A percentile compares a stretch with the other conserved stretches of the same genome.
Conservation (phyloP, 2,797 vertebrate genomes). For the Lophotriccus pileatus region DNA sequence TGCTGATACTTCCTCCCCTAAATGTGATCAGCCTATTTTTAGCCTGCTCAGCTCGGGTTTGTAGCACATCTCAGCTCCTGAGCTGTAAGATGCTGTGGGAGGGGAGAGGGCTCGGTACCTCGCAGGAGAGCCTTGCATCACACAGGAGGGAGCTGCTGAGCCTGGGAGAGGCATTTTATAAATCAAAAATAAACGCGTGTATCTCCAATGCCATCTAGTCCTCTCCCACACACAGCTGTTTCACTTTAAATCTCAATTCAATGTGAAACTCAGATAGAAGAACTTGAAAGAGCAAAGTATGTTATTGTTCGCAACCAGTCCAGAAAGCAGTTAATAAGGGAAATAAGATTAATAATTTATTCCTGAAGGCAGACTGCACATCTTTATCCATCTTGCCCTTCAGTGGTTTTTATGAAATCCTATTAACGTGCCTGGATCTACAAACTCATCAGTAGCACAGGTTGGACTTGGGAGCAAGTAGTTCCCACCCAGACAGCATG, state of each 20-base stretch:
- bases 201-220: slow-evolving; percentile 55
- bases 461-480: not conserved
- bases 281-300: slow-evolving; percentile 60
- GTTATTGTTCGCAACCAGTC: slow-evolving; percentile 30
- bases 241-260: slow-evolving; percentile 58
- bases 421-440: not conserved
- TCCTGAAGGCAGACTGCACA: slow-evolving; percentile 51
- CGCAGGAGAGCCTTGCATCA: slow-evolving; percentile 34
- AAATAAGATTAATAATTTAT: slow-evolving; percentile 60
- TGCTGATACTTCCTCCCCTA: not conserved
- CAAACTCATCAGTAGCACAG: not conserved
- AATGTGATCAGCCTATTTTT: slow-evolving; percentile 14
- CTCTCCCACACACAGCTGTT: slow-evolving; percentile 71
- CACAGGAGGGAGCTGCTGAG: slow-evolving; percentile 61
- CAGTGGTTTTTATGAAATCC: slow-evolving; percentile 10
- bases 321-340: slow-evolving; percentile 61
- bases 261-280: slow-evolving; percentile 39
- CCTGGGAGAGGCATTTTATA: slow-evolving; percentile 50
- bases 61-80: not conserved
- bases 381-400: not conserved
- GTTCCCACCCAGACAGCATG: not conserved
- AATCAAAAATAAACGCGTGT: slow-evolving; percentile 66
- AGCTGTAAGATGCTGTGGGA: slow-evolving; percentile 58
- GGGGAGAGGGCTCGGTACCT: slow-evolving; percentile 40
- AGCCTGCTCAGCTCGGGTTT: not conserved